Percentiles rank a stretch among this genome's conserved stretches.
Evolutionary conservation across 2,888 invertebrate genomes (phyloP).

Genomic region (Sussaba pulchella): DNA sequence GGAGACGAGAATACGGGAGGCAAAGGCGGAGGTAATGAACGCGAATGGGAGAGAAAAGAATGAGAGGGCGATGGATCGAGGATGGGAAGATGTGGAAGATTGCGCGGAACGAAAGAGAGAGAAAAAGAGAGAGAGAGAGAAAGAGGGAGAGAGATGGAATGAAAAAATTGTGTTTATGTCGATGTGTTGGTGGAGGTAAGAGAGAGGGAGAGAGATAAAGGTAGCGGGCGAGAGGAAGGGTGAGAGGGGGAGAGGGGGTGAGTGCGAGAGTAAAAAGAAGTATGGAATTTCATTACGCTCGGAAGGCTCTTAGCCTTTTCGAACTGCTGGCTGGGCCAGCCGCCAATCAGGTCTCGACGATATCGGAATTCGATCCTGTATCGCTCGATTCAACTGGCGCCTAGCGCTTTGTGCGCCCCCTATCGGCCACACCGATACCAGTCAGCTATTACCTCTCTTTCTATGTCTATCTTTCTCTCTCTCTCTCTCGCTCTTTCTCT

Average conservation of each 20-base stretch:
- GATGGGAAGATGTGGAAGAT: too few relatives aligned
- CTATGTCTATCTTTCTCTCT: too few relatives aligned
- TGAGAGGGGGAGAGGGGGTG: slow-evolving; percentile 10
- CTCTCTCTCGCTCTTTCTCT: too few relatives aligned
- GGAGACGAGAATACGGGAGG: slow-evolving; percentile 27
- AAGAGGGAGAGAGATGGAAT: slow-evolving; percentile 3
- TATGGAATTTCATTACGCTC: slow-evolving; percentile 76
- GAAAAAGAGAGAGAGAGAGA: too few relatives aligned
- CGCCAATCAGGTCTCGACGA: slow-evolving; percentile 73
- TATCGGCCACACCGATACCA: slow-evolving; percentile 72
- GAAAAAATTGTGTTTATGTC: slow-evolving; percentile 11
- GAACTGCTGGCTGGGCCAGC: slow-evolving; percentile 61
- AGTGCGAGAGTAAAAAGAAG: slow-evolving; percentile 67
- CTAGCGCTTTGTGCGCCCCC: slow-evolving; percentile 70
- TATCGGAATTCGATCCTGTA: slow-evolving; percentile 79
- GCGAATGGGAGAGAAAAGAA: slow-evolving; percentile 41
- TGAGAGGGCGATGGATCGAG: too few relatives aligned
- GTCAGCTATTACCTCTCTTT: slow-evolving; percentile 43
- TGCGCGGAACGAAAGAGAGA: too few relatives aligned
- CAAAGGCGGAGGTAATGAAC: slow-evolving; percentile 43
- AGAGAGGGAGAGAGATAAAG: neutral
- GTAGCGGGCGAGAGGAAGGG: too few relatives aligned
- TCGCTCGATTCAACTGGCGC: slow-evolving; percentile 65
- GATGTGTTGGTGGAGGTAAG: neutral
- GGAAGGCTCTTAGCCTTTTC: slow-evolving; percentile 62